Percentiles rank a stretch among this genome's conserved stretches.
Conservation (phyloP, 2,888 invertebrate genomes). For the Xanthia icteritia region DNA sequence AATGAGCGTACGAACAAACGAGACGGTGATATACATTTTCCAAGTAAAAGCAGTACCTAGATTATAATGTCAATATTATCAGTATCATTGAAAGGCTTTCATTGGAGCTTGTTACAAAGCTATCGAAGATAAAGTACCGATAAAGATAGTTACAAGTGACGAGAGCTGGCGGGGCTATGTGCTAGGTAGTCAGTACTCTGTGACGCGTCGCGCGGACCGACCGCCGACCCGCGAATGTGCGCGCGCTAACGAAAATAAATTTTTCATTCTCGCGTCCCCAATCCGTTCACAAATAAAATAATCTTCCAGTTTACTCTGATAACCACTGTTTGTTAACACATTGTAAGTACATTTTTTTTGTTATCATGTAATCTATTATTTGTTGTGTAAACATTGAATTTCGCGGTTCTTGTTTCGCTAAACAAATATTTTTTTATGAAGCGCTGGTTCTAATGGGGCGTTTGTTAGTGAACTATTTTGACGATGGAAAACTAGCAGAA, state of each 20-base stretch:
- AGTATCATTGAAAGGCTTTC: slow-evolving; percentile 61
- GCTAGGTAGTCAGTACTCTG: slow-evolving; percentile 55
- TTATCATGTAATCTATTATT: slow-evolving; percentile 61
- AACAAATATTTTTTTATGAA: slow-evolving; percentile 44
- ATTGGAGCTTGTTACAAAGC: slow-evolving; percentile 64
- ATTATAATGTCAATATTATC: slow-evolving; percentile 41
- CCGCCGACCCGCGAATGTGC: slow-evolving; percentile 49
- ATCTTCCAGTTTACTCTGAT: slow-evolving; percentile 59
- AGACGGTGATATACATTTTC: slow-evolving; percentile 2
- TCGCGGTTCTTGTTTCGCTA: slow-evolving; percentile 52
- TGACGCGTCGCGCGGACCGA: slow-evolving; percentile 62
- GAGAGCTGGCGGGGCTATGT: slow-evolving; percentile 37
- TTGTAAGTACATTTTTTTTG: slow-evolving; percentile 62
- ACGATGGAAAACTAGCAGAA: slow-evolving; percentile 10
- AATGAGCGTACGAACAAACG: slow-evolving; percentile 3
- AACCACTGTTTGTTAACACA: slow-evolving; percentile 50
- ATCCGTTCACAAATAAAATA: slow-evolving; percentile 58
- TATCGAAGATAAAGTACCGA: slow-evolving; percentile 67
- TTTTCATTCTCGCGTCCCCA: slow-evolving; percentile 48
- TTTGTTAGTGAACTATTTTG: slow-evolving; percentile 32
- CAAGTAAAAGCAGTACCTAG: slow-evolving; percentile 27
- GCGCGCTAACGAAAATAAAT: slow-evolving; percentile 27
- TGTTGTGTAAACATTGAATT: slow-evolving; percentile 65
- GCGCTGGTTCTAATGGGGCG: background rate
- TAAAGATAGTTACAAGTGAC: slow-evolving; percentile 65